A percentile compares a stretch with the other conserved stretches of the same genome.
phyloP scores from a whole-genome alignment of 2,888 invertebrate species.

The Lamellibrachia columna region DNA sequence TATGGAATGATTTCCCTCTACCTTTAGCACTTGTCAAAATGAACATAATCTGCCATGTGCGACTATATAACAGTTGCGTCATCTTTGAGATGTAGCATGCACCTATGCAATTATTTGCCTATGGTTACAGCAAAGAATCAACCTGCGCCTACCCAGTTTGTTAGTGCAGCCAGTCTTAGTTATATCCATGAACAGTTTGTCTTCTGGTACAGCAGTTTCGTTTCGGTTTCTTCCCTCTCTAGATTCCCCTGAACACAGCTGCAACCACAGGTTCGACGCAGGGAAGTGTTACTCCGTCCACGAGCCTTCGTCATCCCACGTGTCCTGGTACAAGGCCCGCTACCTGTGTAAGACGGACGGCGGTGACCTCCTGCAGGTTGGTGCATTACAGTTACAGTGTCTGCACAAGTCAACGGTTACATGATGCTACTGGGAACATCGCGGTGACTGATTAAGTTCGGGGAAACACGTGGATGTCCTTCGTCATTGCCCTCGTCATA shows the following conservation, averaged over 20 bases:
- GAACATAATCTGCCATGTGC: background rate
- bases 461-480: too few relatives aligned
- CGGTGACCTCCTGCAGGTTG: background rate
- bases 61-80: too few relatives aligned
- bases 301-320: background rate
- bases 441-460: too few relatives aligned
- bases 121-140: too few relatives aligned
- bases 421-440: too few relatives aligned
- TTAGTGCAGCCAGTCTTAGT: background rate
- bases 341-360: background rate
- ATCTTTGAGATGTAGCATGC: too few relatives aligned
- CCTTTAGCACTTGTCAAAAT: background rate
- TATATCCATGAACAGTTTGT: background rate
- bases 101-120: too few relatives aligned
- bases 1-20: background rate
- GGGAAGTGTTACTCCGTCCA: background rate
- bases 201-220: background rate
- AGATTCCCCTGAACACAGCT: background rate
- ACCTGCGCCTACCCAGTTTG: background rate
- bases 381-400: background rate
- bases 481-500: too few relatives aligned
- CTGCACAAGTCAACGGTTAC: background rate
- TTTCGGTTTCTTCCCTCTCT: background rate
- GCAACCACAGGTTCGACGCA: background rate
- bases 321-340: background rate